Percentiles rank a stretch among this genome's conserved stretches.
phyloP scores from a whole-genome alignment of 2,888 invertebrate species.

The Drosophila dives region DNA sequence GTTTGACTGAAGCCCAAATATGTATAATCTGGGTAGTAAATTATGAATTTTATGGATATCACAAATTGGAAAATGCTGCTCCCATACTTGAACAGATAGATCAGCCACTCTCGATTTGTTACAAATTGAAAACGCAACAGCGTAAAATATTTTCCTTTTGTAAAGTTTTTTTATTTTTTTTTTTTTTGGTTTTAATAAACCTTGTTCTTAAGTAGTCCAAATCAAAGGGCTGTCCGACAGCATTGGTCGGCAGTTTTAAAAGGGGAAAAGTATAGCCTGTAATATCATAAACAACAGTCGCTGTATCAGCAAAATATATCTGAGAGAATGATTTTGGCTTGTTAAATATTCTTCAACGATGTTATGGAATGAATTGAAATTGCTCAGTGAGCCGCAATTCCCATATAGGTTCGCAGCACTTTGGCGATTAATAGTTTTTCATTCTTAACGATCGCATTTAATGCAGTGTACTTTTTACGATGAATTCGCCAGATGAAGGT shows the following conservation, averaged over 20 bases:
- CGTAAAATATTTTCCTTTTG: not conserved
- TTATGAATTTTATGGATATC: slow-evolving; percentile 37
- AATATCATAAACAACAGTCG: not conserved
- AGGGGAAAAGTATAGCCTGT: not conserved
- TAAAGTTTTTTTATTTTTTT: not conserved
- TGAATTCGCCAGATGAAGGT: slow-evolving; percentile 47
- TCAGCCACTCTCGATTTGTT: slow-evolving; percentile 25
- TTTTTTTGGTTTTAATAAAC: slow-evolving; percentile 32
- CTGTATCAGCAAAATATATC: not conserved
- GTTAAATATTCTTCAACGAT: not conserved
- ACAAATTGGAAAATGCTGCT: slow-evolving; percentile 19
- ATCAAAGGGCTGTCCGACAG: slow-evolving; percentile 16
- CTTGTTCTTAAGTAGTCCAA: slow-evolving; percentile 28
- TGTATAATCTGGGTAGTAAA: slow-evolving; percentile 28
- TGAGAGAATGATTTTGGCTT: not conserved
- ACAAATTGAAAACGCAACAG: slow-evolving; percentile 1
- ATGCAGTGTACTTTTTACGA: slow-evolving; percentile 51
- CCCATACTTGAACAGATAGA: not conserved
- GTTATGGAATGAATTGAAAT: not conserved
- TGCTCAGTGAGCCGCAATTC: not conserved
- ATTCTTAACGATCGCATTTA: slow-evolving; percentile 71
- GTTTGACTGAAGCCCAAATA: slow-evolving; percentile 37
- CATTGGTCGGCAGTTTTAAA: not conserved
- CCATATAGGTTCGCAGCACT: slow-evolving; percentile 19
- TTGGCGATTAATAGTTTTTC: slow-evolving; percentile 57